Evolutionary conservation across 2,888 invertebrate species (phyloP).

Genomic region (Andrena fulva): DNA sequence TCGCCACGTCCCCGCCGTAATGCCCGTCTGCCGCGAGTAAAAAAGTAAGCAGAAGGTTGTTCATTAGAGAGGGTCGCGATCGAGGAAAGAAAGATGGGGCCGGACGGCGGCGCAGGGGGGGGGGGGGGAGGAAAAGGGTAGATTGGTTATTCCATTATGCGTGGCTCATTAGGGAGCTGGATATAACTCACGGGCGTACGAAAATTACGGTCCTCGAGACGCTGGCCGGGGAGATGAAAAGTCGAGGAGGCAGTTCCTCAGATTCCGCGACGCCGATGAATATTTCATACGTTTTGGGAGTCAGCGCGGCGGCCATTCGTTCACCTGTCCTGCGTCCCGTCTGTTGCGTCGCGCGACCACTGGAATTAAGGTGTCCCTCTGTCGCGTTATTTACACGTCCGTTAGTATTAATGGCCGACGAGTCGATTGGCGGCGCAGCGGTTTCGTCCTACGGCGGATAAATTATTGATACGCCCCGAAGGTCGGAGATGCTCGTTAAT

Average conservation of each 20-base stretch:
- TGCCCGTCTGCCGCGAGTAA: constrained; percentile 11
- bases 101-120: constrained; percentile 10
- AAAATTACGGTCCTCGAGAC: constrained; percentile 64
- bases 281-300: constrained; percentile 60
- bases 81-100: not conserved
- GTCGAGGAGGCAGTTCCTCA: constrained; percentile 52
- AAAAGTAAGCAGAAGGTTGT: constrained; percentile 41
- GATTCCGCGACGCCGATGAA: constrained; percentile 51
- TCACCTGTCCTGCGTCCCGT: constrained; percentile 19
- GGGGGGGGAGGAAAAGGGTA: constrained; percentile 38
- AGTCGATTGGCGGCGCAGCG: not conserved
- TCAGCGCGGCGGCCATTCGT: constrained; percentile 35
- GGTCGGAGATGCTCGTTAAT: constrained; percentile 34
- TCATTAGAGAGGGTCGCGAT: constrained; percentile 55
- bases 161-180: constrained; percentile 68
- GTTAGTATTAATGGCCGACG: constrained; percentile 33
- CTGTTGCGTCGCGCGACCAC: not conserved
- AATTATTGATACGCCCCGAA: constrained; percentile 43
- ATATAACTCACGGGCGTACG: constrained; percentile 65
- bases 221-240: constrained; percentile 58
- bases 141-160: constrained; percentile 73
- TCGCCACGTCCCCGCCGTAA: not conserved
- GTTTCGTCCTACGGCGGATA: constrained; percentile 28
- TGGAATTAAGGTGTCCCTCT: constrained; percentile 43
- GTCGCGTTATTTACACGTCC: constrained; percentile 45